Conservation (phyloP, 2,797 vertebrate species). For the Neosilurus mollespiculum region DNA sequence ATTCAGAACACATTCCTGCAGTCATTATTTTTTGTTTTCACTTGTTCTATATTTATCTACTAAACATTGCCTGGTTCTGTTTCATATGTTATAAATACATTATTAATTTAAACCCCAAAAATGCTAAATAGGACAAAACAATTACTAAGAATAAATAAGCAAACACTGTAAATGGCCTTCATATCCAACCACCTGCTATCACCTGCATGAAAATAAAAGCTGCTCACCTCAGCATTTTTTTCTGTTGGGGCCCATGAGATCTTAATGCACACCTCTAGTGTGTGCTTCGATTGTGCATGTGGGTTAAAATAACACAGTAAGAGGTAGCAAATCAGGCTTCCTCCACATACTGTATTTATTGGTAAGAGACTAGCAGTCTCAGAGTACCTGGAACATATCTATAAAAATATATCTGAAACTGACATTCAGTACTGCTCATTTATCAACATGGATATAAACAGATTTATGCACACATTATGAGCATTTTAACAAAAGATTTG, state of each 20-base stretch:
- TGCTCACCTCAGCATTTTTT: not conserved
- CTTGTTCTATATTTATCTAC: not conserved
- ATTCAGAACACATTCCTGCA: not conserved
- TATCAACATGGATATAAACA: not conserved
- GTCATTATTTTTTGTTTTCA: not conserved
- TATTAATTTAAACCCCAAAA: not conserved
- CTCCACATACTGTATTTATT: not conserved
- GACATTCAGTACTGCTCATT: not conserved
- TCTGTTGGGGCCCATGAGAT: not conserved
- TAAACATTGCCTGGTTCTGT: not conserved
- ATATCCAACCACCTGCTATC: not conserved
- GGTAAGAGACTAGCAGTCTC: not conserved
- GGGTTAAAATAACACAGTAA: not conserved
- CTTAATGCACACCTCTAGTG: not conserved
- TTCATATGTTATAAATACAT: not conserved
- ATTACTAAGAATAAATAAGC: not conserved
- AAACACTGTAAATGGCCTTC: not conserved
- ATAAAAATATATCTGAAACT: not conserved
- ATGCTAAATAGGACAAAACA: not conserved
- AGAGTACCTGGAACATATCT: not conserved
- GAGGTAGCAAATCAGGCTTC: not conserved
- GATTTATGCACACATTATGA: not conserved
- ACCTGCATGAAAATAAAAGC: constrained; percentile 3
- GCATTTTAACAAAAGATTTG: not conserved
- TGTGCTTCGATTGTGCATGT: not conserved